phyloP scores from a whole-genome alignment of 2,113 vertebrate genomes.

The Pelobates fuscus region DNA sequence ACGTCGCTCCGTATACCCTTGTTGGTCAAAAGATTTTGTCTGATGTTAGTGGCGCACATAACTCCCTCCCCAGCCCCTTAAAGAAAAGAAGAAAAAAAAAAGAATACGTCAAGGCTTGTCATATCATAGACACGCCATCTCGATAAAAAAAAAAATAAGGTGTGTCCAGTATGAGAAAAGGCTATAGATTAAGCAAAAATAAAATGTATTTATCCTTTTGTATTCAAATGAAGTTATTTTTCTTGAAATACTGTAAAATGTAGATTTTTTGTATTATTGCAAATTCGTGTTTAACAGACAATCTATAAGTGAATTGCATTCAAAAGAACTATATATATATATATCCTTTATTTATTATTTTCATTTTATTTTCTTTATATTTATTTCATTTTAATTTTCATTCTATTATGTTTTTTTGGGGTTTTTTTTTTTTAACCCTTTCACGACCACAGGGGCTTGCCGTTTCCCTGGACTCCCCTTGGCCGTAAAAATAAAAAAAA shows the following conservation, averaged over 20 bases:
- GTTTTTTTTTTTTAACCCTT: slow-evolving; percentile 26
- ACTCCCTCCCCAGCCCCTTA: slow-evolving; percentile 59
- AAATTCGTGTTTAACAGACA: slow-evolving; percentile 87
- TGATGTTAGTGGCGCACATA: slow-evolving; percentile 93
- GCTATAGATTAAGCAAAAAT: slow-evolving; percentile 71
- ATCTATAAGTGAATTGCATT: slow-evolving; percentile 81
- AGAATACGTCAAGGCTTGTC: slow-evolving; percentile 72
- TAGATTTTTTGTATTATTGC: slow-evolving; percentile 96
- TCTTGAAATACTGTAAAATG: slow-evolving; percentile 88
- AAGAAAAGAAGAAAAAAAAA: no score
- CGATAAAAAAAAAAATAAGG: slow-evolving; percentile 65
- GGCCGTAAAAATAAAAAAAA: neutral
- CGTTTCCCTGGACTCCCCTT: slow-evolving; percentile 19
- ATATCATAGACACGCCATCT: slow-evolving; percentile 70
- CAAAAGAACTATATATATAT: slow-evolving; percentile 68
- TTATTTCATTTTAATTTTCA: slow-evolving; percentile 24
- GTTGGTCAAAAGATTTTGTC: slow-evolving; percentile 91
- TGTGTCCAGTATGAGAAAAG: slow-evolving; percentile 75
- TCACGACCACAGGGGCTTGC: slow-evolving; percentile 26
- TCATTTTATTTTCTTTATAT: slow-evolving; percentile 72
- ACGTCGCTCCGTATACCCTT: slow-evolving; percentile 88
- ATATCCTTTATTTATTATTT: slow-evolving; percentile 58
- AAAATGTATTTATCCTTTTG: slow-evolving; percentile 95
- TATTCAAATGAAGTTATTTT: slow-evolving; percentile 97
- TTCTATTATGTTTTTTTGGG: neutral